A percentile compares a stretch with the other conserved stretches of the same genome.
Conservation (phyloP, 2,797 vertebrate species). For the Paramormyrops hopkinsi region DNA sequence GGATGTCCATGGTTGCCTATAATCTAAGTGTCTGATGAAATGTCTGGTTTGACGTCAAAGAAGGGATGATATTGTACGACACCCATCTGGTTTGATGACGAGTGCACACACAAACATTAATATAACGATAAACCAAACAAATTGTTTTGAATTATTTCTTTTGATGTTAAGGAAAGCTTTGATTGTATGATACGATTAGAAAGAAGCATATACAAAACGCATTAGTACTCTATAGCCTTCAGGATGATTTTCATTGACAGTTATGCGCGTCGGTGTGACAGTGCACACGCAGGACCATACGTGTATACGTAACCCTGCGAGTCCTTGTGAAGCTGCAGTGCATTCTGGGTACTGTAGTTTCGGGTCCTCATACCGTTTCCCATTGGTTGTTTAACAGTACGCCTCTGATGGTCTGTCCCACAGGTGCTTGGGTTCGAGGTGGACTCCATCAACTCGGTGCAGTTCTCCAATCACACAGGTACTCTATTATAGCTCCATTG, state of each 20-base stretch:
- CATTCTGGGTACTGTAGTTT: conserved; percentile 6
- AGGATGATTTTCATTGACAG: not conserved
- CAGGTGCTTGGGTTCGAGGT: conserved; percentile 96
- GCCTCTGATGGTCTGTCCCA: conserved; percentile 16
- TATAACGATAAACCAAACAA: not conserved
- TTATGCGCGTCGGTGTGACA: not conserved
- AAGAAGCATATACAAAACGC: not conserved
- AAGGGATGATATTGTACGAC: not conserved
- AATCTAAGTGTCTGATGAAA: conserved; percentile 6
- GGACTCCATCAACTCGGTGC: conserved; percentile 92
- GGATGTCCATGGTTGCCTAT: not conserved
- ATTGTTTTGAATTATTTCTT: not conserved
- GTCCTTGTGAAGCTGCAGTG: not conserved
- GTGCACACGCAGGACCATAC: not conserved
- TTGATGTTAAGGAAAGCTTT: not conserved
- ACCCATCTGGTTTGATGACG: not conserved
- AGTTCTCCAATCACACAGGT: conserved; percentile 99
- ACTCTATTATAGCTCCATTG: conserved; percentile 27
- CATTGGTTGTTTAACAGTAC: conserved; percentile 25
- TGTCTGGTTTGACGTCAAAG: conserved; percentile 14
- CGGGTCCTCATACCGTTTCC: not conserved
- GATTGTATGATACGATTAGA: not conserved
- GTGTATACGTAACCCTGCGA: not conserved
- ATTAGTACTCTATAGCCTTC: not conserved
- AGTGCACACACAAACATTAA: not conserved